A percentile compares a stretch with the other conserved stretches of the same genome.
Conservation (phyloP, 1,140 invertebrate species). For the Caerostris darwini region DNA sequence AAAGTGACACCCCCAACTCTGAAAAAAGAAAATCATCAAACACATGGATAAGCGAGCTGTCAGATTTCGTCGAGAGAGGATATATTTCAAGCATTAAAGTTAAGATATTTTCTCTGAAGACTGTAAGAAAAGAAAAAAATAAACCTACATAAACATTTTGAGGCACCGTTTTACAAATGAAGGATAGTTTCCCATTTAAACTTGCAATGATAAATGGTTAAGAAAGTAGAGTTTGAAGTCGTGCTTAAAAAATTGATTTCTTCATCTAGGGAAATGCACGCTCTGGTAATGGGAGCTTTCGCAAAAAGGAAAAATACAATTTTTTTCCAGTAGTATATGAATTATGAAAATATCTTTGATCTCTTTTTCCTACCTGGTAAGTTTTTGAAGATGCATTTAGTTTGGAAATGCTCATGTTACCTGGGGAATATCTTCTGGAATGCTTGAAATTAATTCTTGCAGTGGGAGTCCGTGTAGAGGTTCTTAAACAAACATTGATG, state of each 20-base stretch:
- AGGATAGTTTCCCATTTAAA: constrained; percentile 65
- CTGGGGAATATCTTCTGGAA: background rate
- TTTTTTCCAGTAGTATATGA: constrained; percentile 12
- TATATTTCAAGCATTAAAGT: constrained; percentile 62
- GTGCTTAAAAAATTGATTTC: constrained; percentile 64
- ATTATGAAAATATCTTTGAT: constrained; percentile 52
- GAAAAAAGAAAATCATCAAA: background rate
- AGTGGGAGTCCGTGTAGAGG: background rate
- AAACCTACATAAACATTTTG: constrained; percentile 39
- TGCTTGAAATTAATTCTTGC: constrained; percentile 10
- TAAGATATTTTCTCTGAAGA: background rate
- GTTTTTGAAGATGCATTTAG: background rate
- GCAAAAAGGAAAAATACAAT: constrained; percentile 21
- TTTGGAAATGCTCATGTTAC: background rate
- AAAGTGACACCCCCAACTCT: background rate
- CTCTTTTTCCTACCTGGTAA: background rate
- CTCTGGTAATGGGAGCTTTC: background rate
- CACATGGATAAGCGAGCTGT: background rate
- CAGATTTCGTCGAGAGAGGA: constrained; percentile 16
- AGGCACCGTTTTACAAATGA: constrained; percentile 41
- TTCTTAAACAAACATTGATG: background rate
- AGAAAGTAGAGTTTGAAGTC: constrained; percentile 57
- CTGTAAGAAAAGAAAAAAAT: background rate
- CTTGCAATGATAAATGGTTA: constrained; percentile 55
- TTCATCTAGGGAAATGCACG: constrained; percentile 25